Percentiles rank a stretch among this genome's conserved stretches.
Conservation (phyloP, 2,797 vertebrate genomes). For the Neosilurus mollespiculum region DNA sequence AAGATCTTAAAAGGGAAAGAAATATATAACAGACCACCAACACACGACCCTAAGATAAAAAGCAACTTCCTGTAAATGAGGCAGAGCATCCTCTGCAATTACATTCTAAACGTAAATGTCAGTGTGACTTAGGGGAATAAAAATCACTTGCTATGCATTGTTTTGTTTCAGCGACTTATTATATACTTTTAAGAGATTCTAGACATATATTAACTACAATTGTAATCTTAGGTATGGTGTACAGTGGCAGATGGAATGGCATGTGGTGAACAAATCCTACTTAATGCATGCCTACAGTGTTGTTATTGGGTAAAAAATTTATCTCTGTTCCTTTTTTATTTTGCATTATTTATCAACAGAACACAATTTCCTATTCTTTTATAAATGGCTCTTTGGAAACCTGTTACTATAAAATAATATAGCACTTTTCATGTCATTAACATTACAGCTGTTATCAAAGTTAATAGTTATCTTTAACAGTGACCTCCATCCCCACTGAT, state of each 20-base stretch:
- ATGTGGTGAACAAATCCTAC: neutral
- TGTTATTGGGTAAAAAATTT: neutral
- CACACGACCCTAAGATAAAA: conserved; percentile 21
- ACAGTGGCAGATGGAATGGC: neutral
- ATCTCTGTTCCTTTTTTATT: neutral
- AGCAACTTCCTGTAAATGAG: conserved; percentile 21
- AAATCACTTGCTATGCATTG: neutral
- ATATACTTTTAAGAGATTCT: too few species aligned
- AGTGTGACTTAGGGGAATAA: neutral
- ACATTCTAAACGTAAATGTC: conserved; percentile 5
- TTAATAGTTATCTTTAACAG: neutral
- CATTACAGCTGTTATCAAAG: neutral
- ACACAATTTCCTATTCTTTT: neutral
- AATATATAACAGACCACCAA: conserved; percentile 27
- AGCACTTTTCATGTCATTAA: neutral
- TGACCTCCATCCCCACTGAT: neutral
- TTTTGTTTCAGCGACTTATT: neutral
- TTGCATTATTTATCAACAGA: neutral
- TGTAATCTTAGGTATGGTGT: too few species aligned
- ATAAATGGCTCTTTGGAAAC: neutral
- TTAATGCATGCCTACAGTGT: neutral
- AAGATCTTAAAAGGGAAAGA: conserved; percentile 13
- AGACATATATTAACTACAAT: neutral
- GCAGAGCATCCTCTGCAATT: neutral
- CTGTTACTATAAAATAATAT: neutral